A percentile compares a stretch with the other conserved stretches of the same genome.
These are phyloP conservation scores for Bombus superbus DNA, from an alignment of 1,140 invertebrate species.

Conservation along the genomic window DNA sequence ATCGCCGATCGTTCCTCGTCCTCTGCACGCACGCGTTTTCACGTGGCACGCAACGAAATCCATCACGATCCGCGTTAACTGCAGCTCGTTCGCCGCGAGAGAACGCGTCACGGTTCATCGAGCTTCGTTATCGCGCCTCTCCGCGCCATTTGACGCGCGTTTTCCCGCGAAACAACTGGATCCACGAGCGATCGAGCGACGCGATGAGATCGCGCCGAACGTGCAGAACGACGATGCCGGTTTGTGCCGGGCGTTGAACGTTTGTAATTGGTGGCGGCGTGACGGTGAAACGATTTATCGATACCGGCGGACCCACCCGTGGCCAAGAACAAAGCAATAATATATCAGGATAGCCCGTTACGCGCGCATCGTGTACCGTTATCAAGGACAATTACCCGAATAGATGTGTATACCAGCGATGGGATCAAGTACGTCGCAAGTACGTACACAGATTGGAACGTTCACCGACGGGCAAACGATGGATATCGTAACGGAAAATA, in stretches of 20 bases:
- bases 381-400: slow-evolving; percentile 68
- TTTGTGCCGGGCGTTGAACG: neutral
- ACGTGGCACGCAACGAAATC: neutral
- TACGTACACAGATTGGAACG: neutral
- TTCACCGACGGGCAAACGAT: too few relatives aligned
- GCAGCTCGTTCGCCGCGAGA: neutral
- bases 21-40: neutral
- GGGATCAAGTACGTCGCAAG: neutral
- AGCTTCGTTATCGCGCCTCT: slow-evolving; percentile 23
- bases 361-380: slow-evolving; percentile 66
- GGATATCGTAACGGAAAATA: too few relatives aligned
- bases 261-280: slow-evolving; percentile 50
- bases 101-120: neutral
- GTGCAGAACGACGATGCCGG: slow-evolving; percentile 5
- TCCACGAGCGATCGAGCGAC: neutral
- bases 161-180: slow-evolving; percentile 19
- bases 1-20: neutral
- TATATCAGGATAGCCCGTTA: slow-evolving; percentile 65
- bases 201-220: slow-evolving; percentile 9
- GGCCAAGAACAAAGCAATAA: slow-evolving; percentile 66
- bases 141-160: slow-evolving; percentile 2
- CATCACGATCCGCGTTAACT: slow-evolving; percentile 7
- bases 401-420: slow-evolving; percentile 25
- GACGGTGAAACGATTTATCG: slow-evolving; percentile 53
- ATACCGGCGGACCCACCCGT: slow-evolving; percentile 39